Conservation (phyloP, 2,797 vertebrate species). For the Labroides dimidiatus region DNA sequence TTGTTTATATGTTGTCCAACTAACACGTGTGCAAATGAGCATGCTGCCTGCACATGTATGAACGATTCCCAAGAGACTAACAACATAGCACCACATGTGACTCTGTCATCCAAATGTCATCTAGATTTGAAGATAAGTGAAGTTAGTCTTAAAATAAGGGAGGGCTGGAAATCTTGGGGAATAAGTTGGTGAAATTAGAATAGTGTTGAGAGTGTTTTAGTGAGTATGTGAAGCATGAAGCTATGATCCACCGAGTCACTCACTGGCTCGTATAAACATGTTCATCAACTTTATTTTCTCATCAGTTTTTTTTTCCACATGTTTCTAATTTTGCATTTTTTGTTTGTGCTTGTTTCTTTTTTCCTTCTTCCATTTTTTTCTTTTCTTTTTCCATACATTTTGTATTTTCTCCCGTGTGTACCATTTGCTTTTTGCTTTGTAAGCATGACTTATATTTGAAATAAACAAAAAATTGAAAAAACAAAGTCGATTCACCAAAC, state of each 20-base stretch:
- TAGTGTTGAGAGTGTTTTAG: background rate
- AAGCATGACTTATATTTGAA: slow-evolving; percentile 74
- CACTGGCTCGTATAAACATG: slow-evolving; percentile 2
- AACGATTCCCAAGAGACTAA: background rate
- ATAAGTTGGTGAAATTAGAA: background rate
- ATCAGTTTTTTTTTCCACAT: slow-evolving; percentile 15
- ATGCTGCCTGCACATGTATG: background rate
- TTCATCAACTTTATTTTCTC: slow-evolving; percentile 34
- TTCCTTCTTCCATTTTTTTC: slow-evolving; percentile 6
- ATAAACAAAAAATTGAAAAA: slow-evolving; percentile 51
- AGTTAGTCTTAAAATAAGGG: too few relatives aligned
- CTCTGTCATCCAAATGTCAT: slow-evolving; percentile 1
- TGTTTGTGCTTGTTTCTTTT: slow-evolving; percentile 41
- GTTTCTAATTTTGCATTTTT: slow-evolving; percentile 66
- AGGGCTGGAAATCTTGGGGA: background rate
- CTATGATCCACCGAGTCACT: background rate
- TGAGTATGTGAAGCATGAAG: background rate
- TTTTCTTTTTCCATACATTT: slow-evolving; percentile 28
- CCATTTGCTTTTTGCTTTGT: slow-evolving; percentile 65
- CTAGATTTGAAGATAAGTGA: background rate
- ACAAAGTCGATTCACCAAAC: slow-evolving; percentile 16
- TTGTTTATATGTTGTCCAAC: background rate
- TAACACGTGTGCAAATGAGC: slow-evolving; percentile 23
- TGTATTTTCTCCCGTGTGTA: slow-evolving; percentile 45
- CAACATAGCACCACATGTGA: slow-evolving; percentile 3